phyloP scores from a whole-genome alignment of 1,140 invertebrate species.

The Diplogasteroides magnus region DNA sequence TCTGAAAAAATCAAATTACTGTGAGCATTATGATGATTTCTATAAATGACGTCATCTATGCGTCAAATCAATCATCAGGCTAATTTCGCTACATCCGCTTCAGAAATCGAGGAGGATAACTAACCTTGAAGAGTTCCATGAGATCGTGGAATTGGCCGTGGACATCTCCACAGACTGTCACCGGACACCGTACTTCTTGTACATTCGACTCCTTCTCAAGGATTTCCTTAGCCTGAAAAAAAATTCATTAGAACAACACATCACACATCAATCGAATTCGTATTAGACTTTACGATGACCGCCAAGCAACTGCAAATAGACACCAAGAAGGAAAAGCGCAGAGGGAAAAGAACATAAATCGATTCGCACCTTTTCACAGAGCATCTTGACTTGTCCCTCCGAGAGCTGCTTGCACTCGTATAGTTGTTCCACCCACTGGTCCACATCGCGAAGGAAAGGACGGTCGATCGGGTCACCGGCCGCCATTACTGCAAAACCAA shows the following conservation, averaged over 20 bases:
- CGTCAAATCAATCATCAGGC: too few species aligned
- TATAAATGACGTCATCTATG: too few species aligned
- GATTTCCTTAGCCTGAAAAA: conserved; percentile 91
- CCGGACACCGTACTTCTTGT: conserved; percentile 98
- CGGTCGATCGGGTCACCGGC: conserved; percentile 75
- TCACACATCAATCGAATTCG: not conserved
- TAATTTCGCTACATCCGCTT: too few species aligned
- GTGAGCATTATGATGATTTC: not conserved
- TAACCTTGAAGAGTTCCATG: conserved; percentile 95
- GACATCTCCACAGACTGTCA: conserved; percentile 98
- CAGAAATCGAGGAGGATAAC: too few species aligned
- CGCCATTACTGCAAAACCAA: conserved; percentile 11
- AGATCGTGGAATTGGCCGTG: conserved; percentile 99
- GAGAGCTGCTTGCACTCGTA: conserved; percentile 99
- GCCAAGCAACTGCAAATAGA: too few species aligned
- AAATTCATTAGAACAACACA: too few species aligned
- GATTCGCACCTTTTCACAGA: conserved; percentile 94
- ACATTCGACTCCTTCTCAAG: conserved; percentile 97
- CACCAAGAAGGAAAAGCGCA: too few species aligned
- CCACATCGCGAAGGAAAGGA: conserved; percentile 88
- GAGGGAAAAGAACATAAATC: not conserved
- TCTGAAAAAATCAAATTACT: too few species aligned
- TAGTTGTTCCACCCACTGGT: conserved; percentile 99
- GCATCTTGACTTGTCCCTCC: conserved; percentile 98
- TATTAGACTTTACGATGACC: too few species aligned